Percentiles rank a stretch among this genome's conserved stretches.
Evolutionary conservation across 2,113 vertebrate species (phyloP).

Genomic region (Lepidothrix coronata): DNA sequence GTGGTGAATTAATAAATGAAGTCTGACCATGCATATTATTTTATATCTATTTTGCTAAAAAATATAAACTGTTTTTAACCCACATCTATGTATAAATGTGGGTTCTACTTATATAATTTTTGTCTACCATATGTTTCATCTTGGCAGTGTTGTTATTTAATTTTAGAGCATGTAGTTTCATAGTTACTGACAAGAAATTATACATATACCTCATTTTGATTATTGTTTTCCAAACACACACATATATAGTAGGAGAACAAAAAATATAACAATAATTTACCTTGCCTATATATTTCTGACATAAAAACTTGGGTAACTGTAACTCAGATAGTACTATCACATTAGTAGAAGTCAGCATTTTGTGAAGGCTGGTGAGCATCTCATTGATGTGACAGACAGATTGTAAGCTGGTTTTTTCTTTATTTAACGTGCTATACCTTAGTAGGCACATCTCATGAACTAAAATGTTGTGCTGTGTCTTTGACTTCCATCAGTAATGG

Average conservation of each 20-base stretch:
- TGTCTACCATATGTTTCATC: slow-evolving; percentile 31
- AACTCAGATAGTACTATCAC: not conserved
- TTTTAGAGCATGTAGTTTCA: not conserved
- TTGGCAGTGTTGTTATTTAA: slow-evolving; percentile 8
- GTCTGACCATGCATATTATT: not conserved
- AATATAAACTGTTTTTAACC: not conserved
- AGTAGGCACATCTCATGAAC: not conserved
- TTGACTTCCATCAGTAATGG: not conserved
- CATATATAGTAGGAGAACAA: not conserved
- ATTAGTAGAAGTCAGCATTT: not conserved
- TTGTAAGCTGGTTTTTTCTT: not conserved
- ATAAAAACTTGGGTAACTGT: not conserved
- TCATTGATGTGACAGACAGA: not conserved
- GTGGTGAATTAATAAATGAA: not conserved
- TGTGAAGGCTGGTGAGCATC: not conserved
- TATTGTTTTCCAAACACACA: not conserved
- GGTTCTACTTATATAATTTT: not conserved
- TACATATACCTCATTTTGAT: not conserved
- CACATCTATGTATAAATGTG: not conserved
- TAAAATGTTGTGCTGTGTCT: not conserved
- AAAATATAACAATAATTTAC: not conserved
- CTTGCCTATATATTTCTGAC: not conserved
- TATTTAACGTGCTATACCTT: not conserved
- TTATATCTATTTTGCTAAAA: not conserved
- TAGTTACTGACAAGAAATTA: not conserved